Conservation (phyloP, 92 coral and sea anemone species). For the Actinostola sp. region DNA sequence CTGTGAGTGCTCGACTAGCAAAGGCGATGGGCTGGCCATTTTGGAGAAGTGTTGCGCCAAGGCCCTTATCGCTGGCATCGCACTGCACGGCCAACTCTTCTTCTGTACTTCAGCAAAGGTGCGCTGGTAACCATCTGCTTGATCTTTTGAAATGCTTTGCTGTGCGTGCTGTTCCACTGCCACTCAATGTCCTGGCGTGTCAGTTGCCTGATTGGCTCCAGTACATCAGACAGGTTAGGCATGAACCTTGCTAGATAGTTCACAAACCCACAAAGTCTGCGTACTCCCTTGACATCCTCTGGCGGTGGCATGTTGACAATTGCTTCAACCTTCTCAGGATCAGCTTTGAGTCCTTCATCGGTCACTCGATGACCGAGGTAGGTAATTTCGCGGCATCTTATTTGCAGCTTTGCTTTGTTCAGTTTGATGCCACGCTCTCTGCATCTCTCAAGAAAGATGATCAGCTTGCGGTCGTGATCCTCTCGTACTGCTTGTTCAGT, state of each 20-base stretch:
- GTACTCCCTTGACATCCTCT: constrained; percentile 2
- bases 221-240: constrained; percentile 31
- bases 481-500: constrained; percentile 1
- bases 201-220: constrained; percentile 17
- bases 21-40: constrained; percentile 10
- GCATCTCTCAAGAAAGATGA: not conserved
- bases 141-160: not conserved
- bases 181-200: constrained; percentile 13
- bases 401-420: constrained; percentile 19
- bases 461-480: not conserved
- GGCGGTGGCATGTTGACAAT: constrained; percentile 34
- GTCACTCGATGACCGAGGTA: constrained; percentile 35
- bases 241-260: constrained; percentile 26
- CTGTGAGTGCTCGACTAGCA: constrained; percentile 23
- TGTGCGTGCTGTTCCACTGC: not conserved
- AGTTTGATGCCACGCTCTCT: constrained; percentile 25
- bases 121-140: not conserved
- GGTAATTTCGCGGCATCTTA: constrained; percentile 21
- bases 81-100: constrained; percentile 6
- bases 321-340: constrained; percentile 41
- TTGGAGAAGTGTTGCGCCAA: constrained; percentile 19
- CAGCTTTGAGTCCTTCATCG: constrained; percentile 25
- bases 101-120: not conserved
- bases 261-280: constrained; percentile 31
- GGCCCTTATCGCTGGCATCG: constrained; percentile 14